Evolutionary conservation across 2,888 invertebrate genomes (phyloP).

Genomic region (Abscondita cerata): DNA sequence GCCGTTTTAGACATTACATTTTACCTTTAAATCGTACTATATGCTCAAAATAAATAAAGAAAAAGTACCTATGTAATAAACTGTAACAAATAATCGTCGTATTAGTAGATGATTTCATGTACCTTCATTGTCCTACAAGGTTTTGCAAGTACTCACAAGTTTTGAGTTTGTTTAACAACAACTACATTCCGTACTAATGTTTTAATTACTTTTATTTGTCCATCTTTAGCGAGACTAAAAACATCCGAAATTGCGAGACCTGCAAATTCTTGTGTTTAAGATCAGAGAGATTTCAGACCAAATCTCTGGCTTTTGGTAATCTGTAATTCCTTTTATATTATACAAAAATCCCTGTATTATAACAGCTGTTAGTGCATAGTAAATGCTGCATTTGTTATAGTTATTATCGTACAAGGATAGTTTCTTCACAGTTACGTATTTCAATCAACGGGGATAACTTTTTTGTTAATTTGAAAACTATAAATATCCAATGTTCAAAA

Average conservation of each 20-base stretch:
- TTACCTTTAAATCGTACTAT: constrained; percentile 48
- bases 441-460: too few species aligned
- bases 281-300: constrained; percentile 29
- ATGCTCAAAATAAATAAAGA: constrained; percentile 55
- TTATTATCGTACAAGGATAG: too few species aligned
- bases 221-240: constrained; percentile 12
- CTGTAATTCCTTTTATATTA: constrained; percentile 23
- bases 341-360: constrained; percentile 17
- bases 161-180: constrained; percentile 18
- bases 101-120: constrained; percentile 38
- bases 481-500: too few species aligned
- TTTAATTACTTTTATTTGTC: background rate
- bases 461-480: too few species aligned
- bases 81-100: constrained; percentile 50
- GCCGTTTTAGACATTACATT: constrained; percentile 17
- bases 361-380: constrained; percentile 29
- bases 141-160: constrained; percentile 37
- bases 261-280: constrained; percentile 27
- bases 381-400: constrained; percentile 29
- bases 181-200: constrained; percentile 27
- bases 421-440: too few species aligned
- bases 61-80: constrained; percentile 55
- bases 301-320: constrained; percentile 29
- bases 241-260: constrained; percentile 32
- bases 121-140: constrained; percentile 26